Percentiles rank a stretch among this genome's conserved stretches.
Evolutionary conservation across 2,113 vertebrate genomes (phyloP).

Genomic region (Hassar affinis): DNA sequence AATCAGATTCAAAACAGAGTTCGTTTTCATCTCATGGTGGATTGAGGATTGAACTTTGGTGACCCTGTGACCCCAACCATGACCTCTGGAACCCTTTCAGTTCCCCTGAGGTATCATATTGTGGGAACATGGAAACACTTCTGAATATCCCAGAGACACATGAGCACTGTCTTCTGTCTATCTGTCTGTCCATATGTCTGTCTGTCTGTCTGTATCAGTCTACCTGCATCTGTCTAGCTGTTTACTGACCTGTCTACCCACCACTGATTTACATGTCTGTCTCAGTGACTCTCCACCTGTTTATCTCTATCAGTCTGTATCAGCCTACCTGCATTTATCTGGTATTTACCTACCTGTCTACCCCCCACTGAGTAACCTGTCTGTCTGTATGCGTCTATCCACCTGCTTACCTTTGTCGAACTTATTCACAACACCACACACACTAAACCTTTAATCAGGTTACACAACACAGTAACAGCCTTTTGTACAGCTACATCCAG

Average conservation of each 20-base stretch:
- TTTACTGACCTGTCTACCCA: background rate
- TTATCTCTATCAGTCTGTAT: background rate
- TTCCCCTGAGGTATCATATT: background rate
- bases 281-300: background rate
- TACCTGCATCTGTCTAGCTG: background rate
- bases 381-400: background rate
- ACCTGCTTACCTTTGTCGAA: background rate
- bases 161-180: background rate
- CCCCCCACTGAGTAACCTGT: too few relatives aligned
- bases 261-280: background rate
- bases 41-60: constrained; percentile 9
- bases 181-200: background rate
- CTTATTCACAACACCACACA: background rate
- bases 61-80: background rate
- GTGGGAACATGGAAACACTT: background rate
- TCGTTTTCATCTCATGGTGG: background rate
- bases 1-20: background rate
- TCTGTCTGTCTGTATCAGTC: background rate
- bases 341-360: too few relatives aligned
- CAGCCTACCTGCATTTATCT: too few relatives aligned
- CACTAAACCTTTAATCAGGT: background rate
- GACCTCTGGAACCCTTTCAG: background rate
- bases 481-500: background rate
- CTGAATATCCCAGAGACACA: background rate
- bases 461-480: background rate